phyloP scores from a whole-genome alignment of 2,797 vertebrate genomes.

The Morelia viridis region DNA sequence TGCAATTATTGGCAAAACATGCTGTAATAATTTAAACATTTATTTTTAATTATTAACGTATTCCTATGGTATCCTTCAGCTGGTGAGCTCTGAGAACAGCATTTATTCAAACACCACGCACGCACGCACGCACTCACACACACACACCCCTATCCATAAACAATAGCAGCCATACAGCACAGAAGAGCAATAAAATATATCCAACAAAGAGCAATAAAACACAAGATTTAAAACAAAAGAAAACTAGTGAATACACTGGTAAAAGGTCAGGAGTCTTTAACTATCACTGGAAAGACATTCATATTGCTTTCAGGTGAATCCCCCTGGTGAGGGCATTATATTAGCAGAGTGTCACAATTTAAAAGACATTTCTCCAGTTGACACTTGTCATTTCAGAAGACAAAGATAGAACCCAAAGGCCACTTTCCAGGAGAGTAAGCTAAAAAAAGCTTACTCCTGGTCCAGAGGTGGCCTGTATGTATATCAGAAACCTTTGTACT shows the following conservation, averaged over 20 bases:
- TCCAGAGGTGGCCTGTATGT: background rate
- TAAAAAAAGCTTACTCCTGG: background rate
- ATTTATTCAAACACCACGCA: background rate
- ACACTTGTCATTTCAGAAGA: background rate
- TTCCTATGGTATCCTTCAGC: background rate
- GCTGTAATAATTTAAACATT: background rate
- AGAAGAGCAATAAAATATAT: background rate
- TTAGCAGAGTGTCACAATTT: background rate
- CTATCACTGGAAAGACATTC: background rate
- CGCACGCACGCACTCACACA: background rate
- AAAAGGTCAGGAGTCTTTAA: background rate
- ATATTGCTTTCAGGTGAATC: background rate
- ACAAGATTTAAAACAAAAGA: background rate
- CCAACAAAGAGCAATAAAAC: background rate
- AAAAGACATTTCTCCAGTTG: background rate
- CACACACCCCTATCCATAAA: background rate
- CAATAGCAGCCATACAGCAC: background rate
- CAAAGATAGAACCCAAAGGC: background rate
- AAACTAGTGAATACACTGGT: background rate
- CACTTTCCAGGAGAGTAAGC: no score
- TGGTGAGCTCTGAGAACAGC: background rate
- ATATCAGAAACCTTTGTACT: background rate
- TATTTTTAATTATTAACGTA: background rate
- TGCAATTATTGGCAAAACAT: no score
- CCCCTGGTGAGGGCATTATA: background rate